A percentile compares a stretch with the other conserved stretches of the same genome.
Conservation (phyloP, 1,140 invertebrate species). For the Aplysia californica region DNA sequence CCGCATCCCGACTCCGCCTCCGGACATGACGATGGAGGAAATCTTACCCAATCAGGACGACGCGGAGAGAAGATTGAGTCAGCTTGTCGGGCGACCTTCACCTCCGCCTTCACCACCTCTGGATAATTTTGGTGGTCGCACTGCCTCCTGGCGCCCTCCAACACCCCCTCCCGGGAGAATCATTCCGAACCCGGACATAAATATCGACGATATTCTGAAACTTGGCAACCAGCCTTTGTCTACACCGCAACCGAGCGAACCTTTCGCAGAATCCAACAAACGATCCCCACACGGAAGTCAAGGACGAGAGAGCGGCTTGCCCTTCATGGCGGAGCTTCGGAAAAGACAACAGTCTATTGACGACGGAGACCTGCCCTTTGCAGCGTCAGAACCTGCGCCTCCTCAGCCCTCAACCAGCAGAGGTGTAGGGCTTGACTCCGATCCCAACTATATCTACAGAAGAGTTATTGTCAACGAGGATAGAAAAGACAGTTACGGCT, state of each 20-base stretch:
- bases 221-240: background rate
- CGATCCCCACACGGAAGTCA: conserved; percentile 1
- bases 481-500: background rate
- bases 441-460: background rate
- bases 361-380: background rate
- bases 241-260: background rate
- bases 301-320: background rate
- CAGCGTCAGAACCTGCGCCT: background rate
- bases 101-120: conserved; percentile 6
- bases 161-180: background rate
- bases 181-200: background rate
- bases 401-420: too few relatives aligned
- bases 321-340: conserved; percentile 24
- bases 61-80: too few relatives aligned
- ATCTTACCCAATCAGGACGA: background rate
- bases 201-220: background rate
- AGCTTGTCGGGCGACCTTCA: too few relatives aligned
- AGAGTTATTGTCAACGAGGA: background rate
- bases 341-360: conserved; percentile 11
- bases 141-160: too few relatives aligned
- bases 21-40: conserved; percentile 1
- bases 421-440: background rate
- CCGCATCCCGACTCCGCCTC: background rate
- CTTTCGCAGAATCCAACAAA: background rate
- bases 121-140: too few relatives aligned